Conservation (phyloP, 2,113 vertebrate genomes). For the Plecotus auritus region DNA sequence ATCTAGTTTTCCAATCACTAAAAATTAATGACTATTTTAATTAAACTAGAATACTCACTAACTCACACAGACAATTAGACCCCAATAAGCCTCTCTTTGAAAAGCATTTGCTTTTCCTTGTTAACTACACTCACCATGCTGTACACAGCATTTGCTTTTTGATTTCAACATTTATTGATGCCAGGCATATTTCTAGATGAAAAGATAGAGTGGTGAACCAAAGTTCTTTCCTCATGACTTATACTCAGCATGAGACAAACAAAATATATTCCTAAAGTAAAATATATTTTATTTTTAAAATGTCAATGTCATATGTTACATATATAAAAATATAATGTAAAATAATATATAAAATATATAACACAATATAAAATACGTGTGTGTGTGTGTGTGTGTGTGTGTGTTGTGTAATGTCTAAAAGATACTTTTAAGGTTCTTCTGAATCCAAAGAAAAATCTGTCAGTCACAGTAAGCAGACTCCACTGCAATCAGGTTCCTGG, state of each 20-base stretch:
- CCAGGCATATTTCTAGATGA: not conserved
- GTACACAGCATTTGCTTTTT: not conserved
- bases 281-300: not conserved
- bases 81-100: not conserved
- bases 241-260: not conserved
- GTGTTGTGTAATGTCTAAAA: not conserved
- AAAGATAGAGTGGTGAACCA: not conserved
- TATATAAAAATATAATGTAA: not conserved
- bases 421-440: not conserved
- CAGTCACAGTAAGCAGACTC: slow-evolving; percentile 13
- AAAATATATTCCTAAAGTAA: not conserved
- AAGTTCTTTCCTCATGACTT: not conserved
- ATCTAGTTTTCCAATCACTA: not conserved
- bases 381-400: not conserved
- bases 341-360: not conserved
- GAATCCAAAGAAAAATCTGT: slow-evolving; percentile 8
- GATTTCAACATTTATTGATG: not conserved
- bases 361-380: not conserved
- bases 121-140: not conserved
- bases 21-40: not conserved
- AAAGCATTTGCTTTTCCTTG: not conserved
- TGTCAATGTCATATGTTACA: not conserved
- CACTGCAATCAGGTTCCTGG: not conserved
- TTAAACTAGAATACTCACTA: not conserved
- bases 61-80: not conserved